Evolutionary conservation across 2,888 invertebrate species (phyloP), one percentile per base, ranked within the genome.

Genomic region (Hoplodrina ambigua): DNA sequence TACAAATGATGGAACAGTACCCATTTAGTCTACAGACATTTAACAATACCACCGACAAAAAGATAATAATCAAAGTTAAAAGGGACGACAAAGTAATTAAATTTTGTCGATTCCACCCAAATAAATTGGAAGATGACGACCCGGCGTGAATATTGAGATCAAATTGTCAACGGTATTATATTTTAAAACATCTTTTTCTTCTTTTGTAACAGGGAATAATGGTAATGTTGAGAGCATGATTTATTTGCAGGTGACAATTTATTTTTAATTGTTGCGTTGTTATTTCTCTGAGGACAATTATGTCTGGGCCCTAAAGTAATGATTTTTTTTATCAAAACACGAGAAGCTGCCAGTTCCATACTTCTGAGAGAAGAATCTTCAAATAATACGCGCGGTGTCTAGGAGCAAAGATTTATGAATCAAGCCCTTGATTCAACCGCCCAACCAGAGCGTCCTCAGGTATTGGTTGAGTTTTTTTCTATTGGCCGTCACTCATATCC

Each of bases 81-180:
- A 81, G 77, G 71, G 52, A 74, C 63, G 79, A 71, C 73, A 69
- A 65, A 85, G 84, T 86, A 86, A 87, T 87, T 88, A 84, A 85
- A 86, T 88, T 86, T 81, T 66, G 75, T 78, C 83, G 71, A 86
- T 85, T 78, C 67, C 68, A 64, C 69, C 71, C 72, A 75, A 87
- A 83, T 82, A 80, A 83, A 83, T 82, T 83, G 76, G 65, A 74
- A 74, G 63, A 78, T 66, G 75, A 62, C 69, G 73, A 75, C 84
- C 72, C 67, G 82, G 66, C 69, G 63, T 74, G 83, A 85, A 84
- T 86, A 81, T 78, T 72, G 61, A 84, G 77, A 84, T 85, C 80
- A 76, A 82, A 64, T 81, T 80, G 78, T 81, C 68, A 78, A 78
- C 66, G 74, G 78, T 79, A 75, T 71, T 69, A 64, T 70, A 68